phyloP scores from a whole-genome alignment of 1,140 invertebrate species.

The Drosophila kohkoa region DNA sequence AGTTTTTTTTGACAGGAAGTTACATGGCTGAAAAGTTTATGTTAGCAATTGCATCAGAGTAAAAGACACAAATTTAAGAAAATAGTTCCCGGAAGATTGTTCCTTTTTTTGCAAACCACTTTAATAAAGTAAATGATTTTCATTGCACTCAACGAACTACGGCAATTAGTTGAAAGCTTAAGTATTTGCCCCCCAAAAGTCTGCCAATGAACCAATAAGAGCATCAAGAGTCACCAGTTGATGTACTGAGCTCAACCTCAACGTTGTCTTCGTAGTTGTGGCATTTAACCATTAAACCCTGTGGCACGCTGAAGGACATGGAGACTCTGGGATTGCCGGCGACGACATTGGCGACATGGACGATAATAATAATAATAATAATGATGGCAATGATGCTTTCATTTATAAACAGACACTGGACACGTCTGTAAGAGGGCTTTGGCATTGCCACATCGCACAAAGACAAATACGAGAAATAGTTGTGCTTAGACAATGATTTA shows the following conservation, averaged over 20 bases:
- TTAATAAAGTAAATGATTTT: too few relatives aligned
- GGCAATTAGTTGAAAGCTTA: conserved; percentile 43
- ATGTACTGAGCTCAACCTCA: neutral
- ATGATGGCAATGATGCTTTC: conserved; percentile 51
- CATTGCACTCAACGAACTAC: neutral
- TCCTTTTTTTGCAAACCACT: too few relatives aligned
- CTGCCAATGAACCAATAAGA: conserved; percentile 62
- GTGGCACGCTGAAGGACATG: conserved; percentile 31
- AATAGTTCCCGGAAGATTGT: neutral
- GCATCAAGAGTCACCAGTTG: conserved; percentile 31
- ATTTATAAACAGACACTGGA: conserved; percentile 41
- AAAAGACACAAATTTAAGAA: neutral
- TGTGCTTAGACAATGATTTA: conserved; percentile 37
- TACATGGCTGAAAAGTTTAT: conserved; percentile 33
- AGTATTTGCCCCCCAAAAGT: conserved; percentile 20
- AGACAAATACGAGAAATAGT: conserved; percentile 43
- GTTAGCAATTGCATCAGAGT: conserved; percentile 26
- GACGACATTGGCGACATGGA: conserved; percentile 18
- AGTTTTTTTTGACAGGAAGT: conserved; percentile 57
- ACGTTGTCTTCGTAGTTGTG: conserved; percentile 15
- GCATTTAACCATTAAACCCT: conserved; percentile 41
- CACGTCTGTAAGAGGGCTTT: conserved; percentile 17
- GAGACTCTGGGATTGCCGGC: neutral
- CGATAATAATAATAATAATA: conserved; percentile 41
- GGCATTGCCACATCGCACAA: neutral